Evolutionary conservation across 2,888 invertebrate genomes (phyloP).

Genomic region (Empis stercorea): DNA sequence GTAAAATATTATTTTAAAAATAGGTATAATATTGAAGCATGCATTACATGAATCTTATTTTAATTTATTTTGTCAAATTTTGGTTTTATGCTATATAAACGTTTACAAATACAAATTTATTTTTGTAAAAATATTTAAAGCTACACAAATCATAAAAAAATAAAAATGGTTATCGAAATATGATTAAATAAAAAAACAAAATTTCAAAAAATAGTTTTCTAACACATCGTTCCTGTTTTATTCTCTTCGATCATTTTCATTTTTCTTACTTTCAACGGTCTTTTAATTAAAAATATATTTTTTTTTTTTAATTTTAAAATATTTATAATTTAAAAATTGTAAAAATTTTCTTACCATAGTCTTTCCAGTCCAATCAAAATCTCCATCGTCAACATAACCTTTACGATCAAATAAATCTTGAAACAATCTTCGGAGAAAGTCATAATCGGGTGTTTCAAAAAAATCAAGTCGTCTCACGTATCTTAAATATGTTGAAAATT

Average conservation of each 20-base stretch:
- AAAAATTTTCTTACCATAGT: slow-evolving; percentile 40
- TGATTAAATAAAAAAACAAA: not conserved
- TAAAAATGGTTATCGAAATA: no score
- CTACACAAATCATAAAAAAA: slow-evolving; percentile 11
- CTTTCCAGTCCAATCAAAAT: slow-evolving; percentile 94
- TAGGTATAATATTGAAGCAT: slow-evolving; percentile 4
- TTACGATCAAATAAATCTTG: slow-evolving; percentile 80
- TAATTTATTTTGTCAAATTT: not conserved
- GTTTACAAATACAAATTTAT: slow-evolving; percentile 13
- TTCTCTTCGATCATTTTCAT: not conserved
- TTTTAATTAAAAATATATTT: not conserved
- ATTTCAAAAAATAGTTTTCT: not conserved
- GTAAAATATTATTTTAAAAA: slow-evolving; percentile 1
- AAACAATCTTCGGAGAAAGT: slow-evolving; percentile 92
- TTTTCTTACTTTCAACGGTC: not conserved
- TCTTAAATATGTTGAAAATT: slow-evolving; percentile 94
- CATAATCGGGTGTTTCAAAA: slow-evolving; percentile 99
- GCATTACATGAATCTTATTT: slow-evolving; percentile 2
- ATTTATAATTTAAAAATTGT: no score
- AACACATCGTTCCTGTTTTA: not conserved
- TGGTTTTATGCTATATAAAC: no score
- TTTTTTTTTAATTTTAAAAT: not conserved
- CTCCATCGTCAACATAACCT: slow-evolving; percentile 78
- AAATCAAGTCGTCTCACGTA: slow-evolving; percentile 97
- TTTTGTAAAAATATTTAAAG: slow-evolving; percentile 9